Percentiles rank a stretch among this genome's conserved stretches.
Evolutionary conservation across 2,113 vertebrate species (phyloP).

Genomic region (Etheostoma cragini): DNA sequence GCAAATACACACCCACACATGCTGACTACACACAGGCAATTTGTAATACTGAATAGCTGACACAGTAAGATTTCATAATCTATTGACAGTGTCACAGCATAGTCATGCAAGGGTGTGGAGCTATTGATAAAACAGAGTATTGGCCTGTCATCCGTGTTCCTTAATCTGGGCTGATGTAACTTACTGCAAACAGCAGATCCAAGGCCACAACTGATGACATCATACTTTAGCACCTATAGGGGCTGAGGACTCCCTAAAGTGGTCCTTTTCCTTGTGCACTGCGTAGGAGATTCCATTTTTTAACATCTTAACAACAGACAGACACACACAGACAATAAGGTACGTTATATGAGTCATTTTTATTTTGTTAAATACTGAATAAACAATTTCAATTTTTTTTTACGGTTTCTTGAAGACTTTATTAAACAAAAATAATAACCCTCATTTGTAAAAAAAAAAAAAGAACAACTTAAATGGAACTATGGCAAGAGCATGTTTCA

Average conservation of each 20-base stretch:
- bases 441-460: neutral
- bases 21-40: constrained; percentile 68
- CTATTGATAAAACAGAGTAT: constrained; percentile 70
- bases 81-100: constrained; percentile 74
- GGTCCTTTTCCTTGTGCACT: neutral
- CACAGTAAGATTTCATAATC: constrained; percentile 77
- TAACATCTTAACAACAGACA: neutral
- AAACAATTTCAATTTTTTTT: neutral
- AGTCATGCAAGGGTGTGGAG: constrained; percentile 66
- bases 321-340: constrained; percentile 18
- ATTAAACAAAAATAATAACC: neutral
- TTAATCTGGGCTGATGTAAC: constrained; percentile 57
- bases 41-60: constrained; percentile 83
- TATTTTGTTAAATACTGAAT: constrained; percentile 29
- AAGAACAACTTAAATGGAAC: neutral
- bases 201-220: constrained; percentile 73
- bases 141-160: constrained; percentile 56
- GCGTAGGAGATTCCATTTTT: neutral
- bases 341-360: neutral
- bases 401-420: neutral
- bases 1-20: neutral
- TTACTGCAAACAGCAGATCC: constrained; percentile 37
- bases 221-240: constrained; percentile 32
- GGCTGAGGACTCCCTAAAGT: constrained; percentile 11
- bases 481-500: neutral